A percentile compares a stretch with the other conserved stretches of the same genome.
Evolutionary conservation across 1,140 invertebrate species (phyloP).

Genomic region (Proctacanthus coquilletti): DNA sequence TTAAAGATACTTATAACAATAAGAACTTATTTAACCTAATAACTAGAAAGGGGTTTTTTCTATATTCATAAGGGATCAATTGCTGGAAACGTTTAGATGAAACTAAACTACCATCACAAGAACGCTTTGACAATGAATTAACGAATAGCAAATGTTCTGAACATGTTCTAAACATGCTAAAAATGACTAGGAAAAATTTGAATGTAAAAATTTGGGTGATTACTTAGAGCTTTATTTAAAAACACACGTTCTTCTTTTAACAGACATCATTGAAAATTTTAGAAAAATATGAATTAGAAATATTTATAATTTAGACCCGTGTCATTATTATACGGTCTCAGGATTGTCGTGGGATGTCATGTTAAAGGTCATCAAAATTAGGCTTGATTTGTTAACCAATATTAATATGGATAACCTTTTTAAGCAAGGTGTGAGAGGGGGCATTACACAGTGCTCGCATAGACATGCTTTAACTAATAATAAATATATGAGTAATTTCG

Average conservation of each 20-base stretch:
- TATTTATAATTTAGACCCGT: conserved; percentile 19
- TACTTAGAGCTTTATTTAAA: conserved; percentile 32
- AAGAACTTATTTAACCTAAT: conserved; percentile 15
- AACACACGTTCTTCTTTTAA: conserved; percentile 26
- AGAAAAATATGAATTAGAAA: conserved; percentile 16
- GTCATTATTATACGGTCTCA: conserved; percentile 23
- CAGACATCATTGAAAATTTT: conserved; percentile 36
- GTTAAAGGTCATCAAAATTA: conserved; percentile 16
- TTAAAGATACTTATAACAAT: conserved; percentile 11
- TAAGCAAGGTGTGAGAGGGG: too few species aligned
- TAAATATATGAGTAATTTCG: conserved; percentile 14
- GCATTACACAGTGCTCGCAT: conserved; percentile 10
- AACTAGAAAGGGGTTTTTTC: conserved; percentile 20
- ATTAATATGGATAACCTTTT: conserved; percentile 18
- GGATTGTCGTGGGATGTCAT: conserved; percentile 18
- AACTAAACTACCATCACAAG: conserved; percentile 14
- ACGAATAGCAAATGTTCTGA: conserved; percentile 13
- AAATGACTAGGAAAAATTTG: conserved; percentile 32
- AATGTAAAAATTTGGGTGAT: conserved; percentile 22
- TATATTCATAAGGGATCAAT: conserved; percentile 22
- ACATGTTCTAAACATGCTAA: conserved; percentile 29
- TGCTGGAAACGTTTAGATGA: conserved; percentile 19
- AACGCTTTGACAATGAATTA: conserved; percentile 25
- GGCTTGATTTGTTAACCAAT: conserved; percentile 24
- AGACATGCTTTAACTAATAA: conserved; percentile 21